phyloP scores from a whole-genome alignment of 2,888 invertebrate species.

The Choristoneura rosaceana region DNA sequence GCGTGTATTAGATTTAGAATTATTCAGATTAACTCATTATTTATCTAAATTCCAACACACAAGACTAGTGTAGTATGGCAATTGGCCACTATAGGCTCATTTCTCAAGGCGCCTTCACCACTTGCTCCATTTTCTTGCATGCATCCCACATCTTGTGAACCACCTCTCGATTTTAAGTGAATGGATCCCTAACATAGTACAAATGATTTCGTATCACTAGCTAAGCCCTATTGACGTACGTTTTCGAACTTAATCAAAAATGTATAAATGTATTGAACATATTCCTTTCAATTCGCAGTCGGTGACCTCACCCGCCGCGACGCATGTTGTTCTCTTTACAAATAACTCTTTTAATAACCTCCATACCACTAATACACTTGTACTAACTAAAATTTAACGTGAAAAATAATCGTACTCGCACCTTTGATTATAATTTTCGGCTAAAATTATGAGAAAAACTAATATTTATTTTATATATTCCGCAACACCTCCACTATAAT shows the following conservation, averaged over 20 bases:
- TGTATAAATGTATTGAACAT: background rate
- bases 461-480: background rate
- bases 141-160: too few species aligned
- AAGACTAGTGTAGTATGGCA: too few species aligned
- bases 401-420: constrained; percentile 11
- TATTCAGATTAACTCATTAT: too few species aligned
- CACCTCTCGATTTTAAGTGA: too few species aligned
- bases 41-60: too few species aligned
- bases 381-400: background rate
- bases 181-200: too few species aligned
- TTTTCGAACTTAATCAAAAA: background rate
- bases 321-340: constrained; percentile 22
- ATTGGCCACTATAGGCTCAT: too few species aligned
- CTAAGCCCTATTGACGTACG: too few species aligned
- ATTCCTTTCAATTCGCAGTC: background rate
- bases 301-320: constrained; percentile 30
- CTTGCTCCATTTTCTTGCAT: too few species aligned
- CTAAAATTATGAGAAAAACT: background rate
- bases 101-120: too few species aligned
- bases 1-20: too few species aligned
- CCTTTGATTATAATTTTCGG: constrained; percentile 1
- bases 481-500: background rate
- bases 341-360: constrained; percentile 19
- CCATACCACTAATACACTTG: background rate
- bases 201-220: too few species aligned